Evolutionary conservation across 2,797 vertebrate genomes (phyloP).

Genomic region (Hirundo rustica): DNA sequence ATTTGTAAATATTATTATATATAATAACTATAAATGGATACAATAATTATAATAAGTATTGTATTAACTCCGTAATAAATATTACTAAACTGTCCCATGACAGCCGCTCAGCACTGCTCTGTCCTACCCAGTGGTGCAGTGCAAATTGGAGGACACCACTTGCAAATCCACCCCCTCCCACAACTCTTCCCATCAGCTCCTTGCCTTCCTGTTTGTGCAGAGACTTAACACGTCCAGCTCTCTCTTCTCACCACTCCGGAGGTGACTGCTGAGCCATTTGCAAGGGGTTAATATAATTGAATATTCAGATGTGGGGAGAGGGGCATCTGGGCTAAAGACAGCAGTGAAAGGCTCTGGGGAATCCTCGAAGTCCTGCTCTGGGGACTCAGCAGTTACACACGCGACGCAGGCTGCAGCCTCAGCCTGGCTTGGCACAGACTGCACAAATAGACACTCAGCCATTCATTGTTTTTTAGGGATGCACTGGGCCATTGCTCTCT

Average conservation of each 20-base stretch:
- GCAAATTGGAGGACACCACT: neutral
- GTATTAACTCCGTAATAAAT: neutral
- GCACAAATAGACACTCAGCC: neutral
- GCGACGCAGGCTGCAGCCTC: neutral
- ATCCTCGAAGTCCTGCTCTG: neutral
- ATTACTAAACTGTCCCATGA: neutral
- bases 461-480: neutral
- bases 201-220: neutral
- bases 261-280: neutral
- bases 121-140: neutral
- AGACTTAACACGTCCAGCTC: neutral
- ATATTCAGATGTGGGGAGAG: neutral
- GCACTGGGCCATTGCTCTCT: neutral
- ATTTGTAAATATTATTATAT: neutral
- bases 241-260: neutral
- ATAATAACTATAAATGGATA: neutral
- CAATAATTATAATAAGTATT: neutral
- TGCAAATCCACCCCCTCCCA: accelerated
- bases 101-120: neutral
- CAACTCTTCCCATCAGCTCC: neutral
- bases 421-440: neutral
- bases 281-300: neutral
- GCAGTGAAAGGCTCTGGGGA: neutral
- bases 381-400: neutral
- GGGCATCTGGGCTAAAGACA: neutral